These are phyloP conservation scores for Antheraea mylitta DNA, from an alignment of 1,140 invertebrate genomes.

Conservation along the genomic window DNA sequence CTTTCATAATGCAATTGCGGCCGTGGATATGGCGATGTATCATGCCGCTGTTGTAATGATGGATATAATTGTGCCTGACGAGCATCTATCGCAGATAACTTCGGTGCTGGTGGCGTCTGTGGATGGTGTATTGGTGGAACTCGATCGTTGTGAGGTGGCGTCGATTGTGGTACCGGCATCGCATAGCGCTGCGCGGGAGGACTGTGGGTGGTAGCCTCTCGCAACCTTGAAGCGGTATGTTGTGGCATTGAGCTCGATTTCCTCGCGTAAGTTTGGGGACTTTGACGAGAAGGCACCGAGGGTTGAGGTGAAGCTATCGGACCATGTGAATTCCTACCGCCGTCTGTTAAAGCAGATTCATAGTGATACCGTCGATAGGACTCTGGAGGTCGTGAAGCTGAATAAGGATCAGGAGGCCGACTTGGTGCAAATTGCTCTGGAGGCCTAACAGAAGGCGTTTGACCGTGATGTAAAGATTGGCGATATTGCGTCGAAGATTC, in stretches of 20 bases:
- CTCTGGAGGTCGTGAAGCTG: slow-evolving; percentile 56
- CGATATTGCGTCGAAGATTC: slow-evolving; percentile 51
- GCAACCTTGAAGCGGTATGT: slow-evolving; percentile 49
- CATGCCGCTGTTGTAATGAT: slow-evolving; percentile 47
- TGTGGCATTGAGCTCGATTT: slow-evolving; percentile 57
- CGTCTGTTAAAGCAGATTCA: slow-evolving; percentile 48
- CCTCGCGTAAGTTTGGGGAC: slow-evolving; percentile 63
- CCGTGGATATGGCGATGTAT: slow-evolving; percentile 50
- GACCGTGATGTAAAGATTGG: slow-evolving; percentile 49
- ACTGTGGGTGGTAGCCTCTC: slow-evolving; percentile 52
- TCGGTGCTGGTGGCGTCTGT: slow-evolving; percentile 47
- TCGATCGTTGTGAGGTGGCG: slow-evolving; percentile 66
- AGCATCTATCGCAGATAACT: slow-evolving; percentile 39
- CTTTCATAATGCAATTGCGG: slow-evolving; percentile 56
- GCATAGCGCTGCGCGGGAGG: slow-evolving; percentile 52
- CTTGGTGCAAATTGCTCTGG: slow-evolving; percentile 52
- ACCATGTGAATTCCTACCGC: slow-evolving; percentile 48
- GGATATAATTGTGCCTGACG: slow-evolving; percentile 50
- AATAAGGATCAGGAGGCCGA: slow-evolving; percentile 61
- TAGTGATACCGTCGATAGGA: slow-evolving; percentile 57
- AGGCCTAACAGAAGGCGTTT: slow-evolving; percentile 53
- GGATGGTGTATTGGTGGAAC: slow-evolving; percentile 70
- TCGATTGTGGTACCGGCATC: slow-evolving; percentile 49
- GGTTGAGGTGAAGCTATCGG: slow-evolving; percentile 58
- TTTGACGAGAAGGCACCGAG: slow-evolving; percentile 53